Evolutionary conservation across 2,797 vertebrate genomes (phyloP).

Genomic region (Amphiprion clarkii): DNA sequence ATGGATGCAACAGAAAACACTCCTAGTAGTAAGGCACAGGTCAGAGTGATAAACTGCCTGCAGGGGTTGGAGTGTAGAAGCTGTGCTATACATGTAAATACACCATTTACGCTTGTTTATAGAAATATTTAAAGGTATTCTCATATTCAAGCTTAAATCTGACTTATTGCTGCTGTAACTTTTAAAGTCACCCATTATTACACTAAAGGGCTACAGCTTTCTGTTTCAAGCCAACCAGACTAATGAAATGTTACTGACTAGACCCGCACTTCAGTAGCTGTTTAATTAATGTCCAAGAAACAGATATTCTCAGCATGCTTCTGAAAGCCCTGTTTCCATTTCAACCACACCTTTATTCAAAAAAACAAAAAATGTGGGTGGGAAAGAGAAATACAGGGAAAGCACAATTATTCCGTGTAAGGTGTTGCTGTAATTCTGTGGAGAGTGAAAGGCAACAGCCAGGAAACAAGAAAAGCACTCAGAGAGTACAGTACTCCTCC

Average conservation of each 20-base stretch:
- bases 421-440: constrained; percentile 37
- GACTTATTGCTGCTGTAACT: constrained; percentile 22
- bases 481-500: too few species aligned
- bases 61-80: not conserved
- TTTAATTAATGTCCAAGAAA: constrained; percentile 24
- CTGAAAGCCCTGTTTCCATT: constrained; percentile 26
- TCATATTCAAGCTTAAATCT: not conserved
- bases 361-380: not conserved
- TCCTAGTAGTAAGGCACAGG: constrained; percentile 30
- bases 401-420: constrained; percentile 32
- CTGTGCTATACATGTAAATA: constrained; percentile 12
- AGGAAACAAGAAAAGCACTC: not conserved
- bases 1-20: constrained; percentile 29
- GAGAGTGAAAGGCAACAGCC: constrained; percentile 47
- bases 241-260: constrained; percentile 12
- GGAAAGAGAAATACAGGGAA: constrained; percentile 13
- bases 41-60: constrained; percentile 46
- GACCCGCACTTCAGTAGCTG: constrained; percentile 7
- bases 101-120: not conserved
- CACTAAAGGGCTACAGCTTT: constrained; percentile 21
- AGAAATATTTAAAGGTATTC: too few species aligned
- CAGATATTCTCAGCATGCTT: constrained; percentile 25
- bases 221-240: constrained; percentile 13
- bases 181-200: constrained; percentile 22
- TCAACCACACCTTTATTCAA: constrained; percentile 17